These are phyloP conservation scores for Hyles vespertilio DNA, from an alignment of 1,140 invertebrate species.

Conservation along the genomic window DNA sequence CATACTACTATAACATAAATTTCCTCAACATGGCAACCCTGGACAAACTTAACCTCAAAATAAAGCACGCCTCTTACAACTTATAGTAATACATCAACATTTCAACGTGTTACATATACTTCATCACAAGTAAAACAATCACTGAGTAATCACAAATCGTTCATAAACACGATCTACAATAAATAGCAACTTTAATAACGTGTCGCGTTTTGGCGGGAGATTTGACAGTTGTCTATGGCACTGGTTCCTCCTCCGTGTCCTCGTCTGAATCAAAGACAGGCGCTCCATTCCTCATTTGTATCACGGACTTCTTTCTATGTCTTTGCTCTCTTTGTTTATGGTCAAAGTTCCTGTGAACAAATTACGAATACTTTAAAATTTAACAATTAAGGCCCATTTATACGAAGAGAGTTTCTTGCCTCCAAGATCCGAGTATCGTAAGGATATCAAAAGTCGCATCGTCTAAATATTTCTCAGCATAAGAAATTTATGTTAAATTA, in stretches of 20 bases:
- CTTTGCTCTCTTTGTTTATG: conserved; percentile 69
- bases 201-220: conserved; percentile 28
- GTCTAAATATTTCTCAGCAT: no score
- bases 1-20: conserved; percentile 35
- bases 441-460: no score
- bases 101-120: conserved; percentile 16
- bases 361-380: background rate
- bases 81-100: conserved; percentile 2
- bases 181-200: conserved; percentile 2
- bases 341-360: conserved; percentile 59
- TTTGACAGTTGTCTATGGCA: conserved; percentile 57
- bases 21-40: conserved; percentile 53
- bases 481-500: no score
- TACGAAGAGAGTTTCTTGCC: no score
- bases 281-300: conserved; percentile 73
- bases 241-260: conserved; percentile 69
- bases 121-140: conserved; percentile 47
- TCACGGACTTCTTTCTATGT: conserved; percentile 73
- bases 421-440: no score
- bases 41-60: conserved; percentile 26
- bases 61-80: conserved; percentile 12
- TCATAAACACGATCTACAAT: conserved; percentile 1
- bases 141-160: conserved; percentile 52
- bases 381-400: no score
- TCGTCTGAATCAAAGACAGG: conserved; percentile 73